Conservation (phyloP, 2,888 invertebrate species). For the Orthonychiurus folsomi region DNA sequence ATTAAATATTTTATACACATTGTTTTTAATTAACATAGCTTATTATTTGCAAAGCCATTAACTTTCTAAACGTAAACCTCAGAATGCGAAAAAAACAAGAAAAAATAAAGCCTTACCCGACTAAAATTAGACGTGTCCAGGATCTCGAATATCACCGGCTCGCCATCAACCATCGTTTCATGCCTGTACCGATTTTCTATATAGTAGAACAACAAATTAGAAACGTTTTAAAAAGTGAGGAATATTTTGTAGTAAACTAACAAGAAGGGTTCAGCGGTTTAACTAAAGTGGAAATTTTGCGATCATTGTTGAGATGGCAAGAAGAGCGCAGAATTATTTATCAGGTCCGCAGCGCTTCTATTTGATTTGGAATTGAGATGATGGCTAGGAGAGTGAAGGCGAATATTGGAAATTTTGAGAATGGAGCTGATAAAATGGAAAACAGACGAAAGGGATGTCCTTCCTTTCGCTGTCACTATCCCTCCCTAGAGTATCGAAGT, state of each 20-base stretch:
- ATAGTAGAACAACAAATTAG: slow-evolving; percentile 44
- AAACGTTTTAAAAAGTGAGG: no score
- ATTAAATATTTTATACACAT: no score
- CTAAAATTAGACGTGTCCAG: slow-evolving; percentile 58
- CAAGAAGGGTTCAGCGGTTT: no score
- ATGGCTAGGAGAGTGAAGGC: background rate
- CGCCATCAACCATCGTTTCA: slow-evolving; percentile 77
- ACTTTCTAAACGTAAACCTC: no score
- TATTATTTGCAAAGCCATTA: no score
- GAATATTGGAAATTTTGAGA: background rate
- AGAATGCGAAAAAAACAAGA: no score
- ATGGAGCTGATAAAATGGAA: background rate
- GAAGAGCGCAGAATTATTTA: background rate
- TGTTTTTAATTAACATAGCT: no score
- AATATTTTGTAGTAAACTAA: no score
- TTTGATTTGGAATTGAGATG: no score
- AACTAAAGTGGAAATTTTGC: no score
- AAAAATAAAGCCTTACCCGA: background rate
- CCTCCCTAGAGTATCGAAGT: slow-evolving; percentile 12
- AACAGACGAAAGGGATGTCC: background rate
- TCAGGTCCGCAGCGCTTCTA: no score
- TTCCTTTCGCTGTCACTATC: background rate
- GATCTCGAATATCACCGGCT: slow-evolving; percentile 82
- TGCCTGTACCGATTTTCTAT: slow-evolving; percentile 82
- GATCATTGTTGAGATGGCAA: no score